These are phyloP conservation scores for Dicroscelio sp. DNA, from an alignment of 2,888 invertebrate genomes.

Conservation along the genomic window DNA sequence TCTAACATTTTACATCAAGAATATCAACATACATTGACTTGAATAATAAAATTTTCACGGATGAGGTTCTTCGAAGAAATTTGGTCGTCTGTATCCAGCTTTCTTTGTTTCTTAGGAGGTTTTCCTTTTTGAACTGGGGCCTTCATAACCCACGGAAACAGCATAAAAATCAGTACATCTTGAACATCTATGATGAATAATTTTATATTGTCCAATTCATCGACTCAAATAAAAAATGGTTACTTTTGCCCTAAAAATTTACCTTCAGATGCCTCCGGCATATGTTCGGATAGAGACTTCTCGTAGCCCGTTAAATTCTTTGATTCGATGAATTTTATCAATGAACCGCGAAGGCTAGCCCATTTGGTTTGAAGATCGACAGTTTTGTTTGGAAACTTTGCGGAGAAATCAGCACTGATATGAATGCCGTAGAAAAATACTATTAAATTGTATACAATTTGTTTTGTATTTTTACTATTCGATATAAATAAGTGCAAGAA, in stretches of 20 bases:
- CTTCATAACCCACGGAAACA: neutral
- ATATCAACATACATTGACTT: too few species aligned
- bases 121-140: neutral
- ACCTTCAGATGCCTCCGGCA: neutral
- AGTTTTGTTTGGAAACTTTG: neutral
- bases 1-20: too few species aligned
- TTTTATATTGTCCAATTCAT: neutral
- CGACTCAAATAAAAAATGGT: neutral
- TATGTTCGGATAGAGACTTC: neutral
- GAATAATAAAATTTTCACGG: too few species aligned
- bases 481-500: too few species aligned
- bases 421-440: neutral
- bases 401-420: neutral
- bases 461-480: neutral
- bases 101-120: neutral
- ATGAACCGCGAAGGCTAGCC: neutral
- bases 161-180: neutral
- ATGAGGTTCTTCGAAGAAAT: neutral
- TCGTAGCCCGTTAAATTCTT: constrained; percentile 9
- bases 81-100: neutral
- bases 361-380: neutral
- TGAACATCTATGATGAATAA: neutral
- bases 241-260: neutral
- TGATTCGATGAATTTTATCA: neutral
- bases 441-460: neutral